Evolutionary conservation across 2,888 invertebrate species (phyloP).

Genomic region (Leucoma salicis): DNA sequence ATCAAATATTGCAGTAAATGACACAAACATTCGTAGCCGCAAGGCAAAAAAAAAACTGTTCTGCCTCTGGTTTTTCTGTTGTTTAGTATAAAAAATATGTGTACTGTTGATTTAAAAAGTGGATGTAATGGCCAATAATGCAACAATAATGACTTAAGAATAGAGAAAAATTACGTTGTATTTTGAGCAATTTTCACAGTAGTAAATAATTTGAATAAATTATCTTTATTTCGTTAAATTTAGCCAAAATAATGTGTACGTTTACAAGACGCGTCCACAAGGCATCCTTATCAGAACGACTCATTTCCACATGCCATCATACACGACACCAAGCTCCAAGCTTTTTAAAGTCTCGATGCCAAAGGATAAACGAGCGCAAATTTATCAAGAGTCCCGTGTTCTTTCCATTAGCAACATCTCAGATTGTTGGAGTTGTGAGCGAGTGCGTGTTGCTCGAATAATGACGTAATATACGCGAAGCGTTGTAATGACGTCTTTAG

Average conservation of each 20-base stretch:
- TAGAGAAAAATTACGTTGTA: too few relatives aligned
- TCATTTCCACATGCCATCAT: conserved; percentile 66
- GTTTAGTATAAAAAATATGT: conserved; percentile 27
- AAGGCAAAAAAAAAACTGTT: conserved; percentile 63
- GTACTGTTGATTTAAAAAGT: background rate
- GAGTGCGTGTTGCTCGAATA: conserved; percentile 60
- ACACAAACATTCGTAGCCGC: conserved; percentile 42
- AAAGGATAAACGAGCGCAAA: conserved; percentile 54
- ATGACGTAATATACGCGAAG: conserved; percentile 67
- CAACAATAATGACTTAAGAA: too few relatives aligned
- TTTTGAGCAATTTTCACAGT: too few relatives aligned
- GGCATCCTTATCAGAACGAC: conserved; percentile 58
- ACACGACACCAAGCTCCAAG: conserved; percentile 42
- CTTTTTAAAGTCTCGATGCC: conserved; percentile 53
- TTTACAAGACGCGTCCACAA: conserved; percentile 39
- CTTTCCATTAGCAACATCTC: conserved; percentile 75
- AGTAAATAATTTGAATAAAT: background rate
- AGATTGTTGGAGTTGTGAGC: conserved; percentile 64
- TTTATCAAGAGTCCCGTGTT: conserved; percentile 75
- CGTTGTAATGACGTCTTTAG: conserved; percentile 68
- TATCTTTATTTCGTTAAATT: conserved; percentile 3
- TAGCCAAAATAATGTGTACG: conserved; percentile 24
- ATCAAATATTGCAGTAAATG: conserved; percentile 71
- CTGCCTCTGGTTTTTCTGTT: conserved; percentile 34
- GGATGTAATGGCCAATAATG: too few relatives aligned